Base-by-base conservation (phyloP, 2,888 invertebrate species). In the Cotesia congregata region DNA sequence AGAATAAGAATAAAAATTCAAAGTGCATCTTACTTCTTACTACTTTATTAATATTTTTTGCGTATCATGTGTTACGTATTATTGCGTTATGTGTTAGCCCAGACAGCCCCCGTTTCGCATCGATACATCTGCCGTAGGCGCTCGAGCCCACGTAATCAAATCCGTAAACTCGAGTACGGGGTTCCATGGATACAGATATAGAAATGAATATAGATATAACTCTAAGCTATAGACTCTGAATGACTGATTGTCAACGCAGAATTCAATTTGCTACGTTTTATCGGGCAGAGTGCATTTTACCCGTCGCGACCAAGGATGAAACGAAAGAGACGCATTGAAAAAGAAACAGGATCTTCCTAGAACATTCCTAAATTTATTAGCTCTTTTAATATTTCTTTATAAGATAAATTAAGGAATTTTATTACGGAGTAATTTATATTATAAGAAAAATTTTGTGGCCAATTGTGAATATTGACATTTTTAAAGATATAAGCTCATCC, bases 21-120 rank as follows among this genome's bases (percentile, higher is more conserved):
- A 50, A 50, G 85, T 86, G 83, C 83, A 85, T 41, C 71, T 76
- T 76, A 39, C 62, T n/a, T n/a, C 5, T 65, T 20, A 62, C 17
- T 4, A 12, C 65, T 30, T 50, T 50, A 50, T 50, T 50, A 12
- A 50, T 50, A 62, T 62, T 65, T 65, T 65, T 65, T 65, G 20
- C 65, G 38, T 30, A 12, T 65, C 38, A 20, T 65, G 9, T 30
- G 7, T 65, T 65, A 20, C 30, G 9, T 38, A 12, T 65, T 65
- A 12, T 65, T 30, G 38, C 12, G 30, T 65, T 65, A 65, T 20
- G 30, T 30, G 7, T 65, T 65, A 20, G 30, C 65, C 30, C 38
- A 12, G 50, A 50, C 9, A 12, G 17, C 15, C 15, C 62, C 38
- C 38, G 65, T 65, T 65, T 65, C 65, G 30, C 65, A 65, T 65